Percentiles rank a stretch among this genome's conserved stretches.
Evolutionary conservation across 2,797 vertebrate genomes (phyloP).

Genomic region (Odontamblyopus lacepedii): DNA sequence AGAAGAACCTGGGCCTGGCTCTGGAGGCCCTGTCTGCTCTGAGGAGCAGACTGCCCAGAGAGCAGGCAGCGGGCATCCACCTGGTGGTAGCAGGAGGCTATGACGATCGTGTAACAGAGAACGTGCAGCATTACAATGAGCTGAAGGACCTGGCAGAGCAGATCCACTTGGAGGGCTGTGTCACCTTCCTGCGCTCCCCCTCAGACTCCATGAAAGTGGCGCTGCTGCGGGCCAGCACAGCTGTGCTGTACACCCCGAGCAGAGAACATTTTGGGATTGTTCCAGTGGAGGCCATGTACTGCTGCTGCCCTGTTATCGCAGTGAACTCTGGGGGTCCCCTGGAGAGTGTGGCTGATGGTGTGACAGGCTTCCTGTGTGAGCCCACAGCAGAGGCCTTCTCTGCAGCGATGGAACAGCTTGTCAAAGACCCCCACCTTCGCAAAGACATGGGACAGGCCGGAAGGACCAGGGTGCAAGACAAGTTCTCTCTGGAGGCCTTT

Average conservation of each 20-base stretch:
- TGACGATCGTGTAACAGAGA: conserved; percentile 89
- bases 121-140: conserved; percentile 89
- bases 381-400: conserved; percentile 85
- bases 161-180: conserved; percentile 74
- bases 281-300: conserved; percentile 96
- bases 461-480: conserved; percentile 84
- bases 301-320: conserved; percentile 89
- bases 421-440: conserved; percentile 83
- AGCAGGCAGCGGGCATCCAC: conserved; percentile 81
- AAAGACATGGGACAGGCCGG: conserved; percentile 89
- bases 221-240: conserved; percentile 80
- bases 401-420: conserved; percentile 87
- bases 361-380: conserved; percentile 91
- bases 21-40: conserved; percentile 83
- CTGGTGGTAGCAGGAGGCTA: conserved; percentile 94
- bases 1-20: conserved; percentile 90
- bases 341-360: conserved; percentile 85
- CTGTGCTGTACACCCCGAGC: conserved; percentile 95
- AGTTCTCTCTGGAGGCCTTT: conserved; percentile 91
- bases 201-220: conserved; percentile 89
- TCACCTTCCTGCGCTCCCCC: conserved; percentile 92
- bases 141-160: conserved; percentile 79
- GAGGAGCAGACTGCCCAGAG: conserved; percentile 66
- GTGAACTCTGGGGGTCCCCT: conserved; percentile 94
- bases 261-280: conserved; percentile 98